phyloP scores from a whole-genome alignment of 1,140 invertebrate genomes.

The Ptiloglossa arizonensis region DNA sequence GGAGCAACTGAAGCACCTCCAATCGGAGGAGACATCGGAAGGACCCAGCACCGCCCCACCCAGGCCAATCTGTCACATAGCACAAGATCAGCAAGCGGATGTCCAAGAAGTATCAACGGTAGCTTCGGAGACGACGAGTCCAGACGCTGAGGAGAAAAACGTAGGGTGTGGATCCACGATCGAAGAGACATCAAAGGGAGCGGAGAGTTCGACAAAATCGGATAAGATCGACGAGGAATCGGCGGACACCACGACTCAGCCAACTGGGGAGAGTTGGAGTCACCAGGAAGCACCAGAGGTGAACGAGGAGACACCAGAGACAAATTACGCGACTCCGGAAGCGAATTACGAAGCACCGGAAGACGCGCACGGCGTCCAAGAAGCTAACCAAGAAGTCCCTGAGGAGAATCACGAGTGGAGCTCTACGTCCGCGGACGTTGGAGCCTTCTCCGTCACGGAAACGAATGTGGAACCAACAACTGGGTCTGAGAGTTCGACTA shows the following conservation, averaged over 20 bases:
- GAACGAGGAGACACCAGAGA: conserved; percentile 74
- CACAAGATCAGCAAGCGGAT: not conserved
- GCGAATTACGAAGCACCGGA: conserved; percentile 69
- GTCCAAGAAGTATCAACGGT: not conserved
- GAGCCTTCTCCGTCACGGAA: not conserved
- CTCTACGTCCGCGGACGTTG: not conserved
- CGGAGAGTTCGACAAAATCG: not conserved
- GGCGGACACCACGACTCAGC: not conserved
- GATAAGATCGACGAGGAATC: not conserved
- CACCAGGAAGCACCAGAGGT: conserved; percentile 68
- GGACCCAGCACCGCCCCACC: not conserved
- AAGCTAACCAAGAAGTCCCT: conserved; percentile 41
- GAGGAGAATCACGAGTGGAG: conserved; percentile 40
- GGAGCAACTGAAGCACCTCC: conserved; percentile 70
- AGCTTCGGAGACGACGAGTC: not conserved
- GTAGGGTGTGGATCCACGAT: not conserved
- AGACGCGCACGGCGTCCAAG: conserved; percentile 41
- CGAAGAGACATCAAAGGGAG: not conserved
- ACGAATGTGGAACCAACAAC: not conserved
- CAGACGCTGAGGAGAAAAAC: not conserved
- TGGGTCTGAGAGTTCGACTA: not conserved
- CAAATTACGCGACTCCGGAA: conserved; percentile 74
- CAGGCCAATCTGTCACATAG: not conserved
- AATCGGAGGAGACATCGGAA: conserved; percentile 60
- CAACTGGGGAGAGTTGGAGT: not conserved